phyloP scores from a whole-genome alignment of 2,113 vertebrate genomes.

The Hoplias malabaricus region DNA sequence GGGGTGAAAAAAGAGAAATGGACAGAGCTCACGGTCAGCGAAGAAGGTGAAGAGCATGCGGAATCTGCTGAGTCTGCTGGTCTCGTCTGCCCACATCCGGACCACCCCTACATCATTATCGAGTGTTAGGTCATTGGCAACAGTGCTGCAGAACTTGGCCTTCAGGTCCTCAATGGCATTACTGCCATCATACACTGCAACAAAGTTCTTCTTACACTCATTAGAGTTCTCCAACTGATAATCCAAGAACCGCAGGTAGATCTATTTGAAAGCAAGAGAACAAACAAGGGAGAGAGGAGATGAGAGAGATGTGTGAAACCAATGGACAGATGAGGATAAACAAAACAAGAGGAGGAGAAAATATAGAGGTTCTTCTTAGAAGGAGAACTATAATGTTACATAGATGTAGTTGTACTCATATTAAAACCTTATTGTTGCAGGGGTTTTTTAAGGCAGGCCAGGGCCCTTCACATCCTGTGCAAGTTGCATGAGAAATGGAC shows the following conservation, averaged over 20 bases:
- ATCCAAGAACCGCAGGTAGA: constrained; percentile 83
- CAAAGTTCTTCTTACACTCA: constrained; percentile 96
- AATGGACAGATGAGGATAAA: neutral
- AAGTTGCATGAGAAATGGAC: too few relatives aligned
- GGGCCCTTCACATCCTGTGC: too few relatives aligned
- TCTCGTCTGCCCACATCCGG: constrained; percentile 96
- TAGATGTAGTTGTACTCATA: neutral
- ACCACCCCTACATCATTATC: constrained; percentile 86
- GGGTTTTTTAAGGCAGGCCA: neutral
- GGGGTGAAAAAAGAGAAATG: neutral
- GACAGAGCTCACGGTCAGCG: constrained; percentile 83
- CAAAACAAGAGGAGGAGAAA: neutral
- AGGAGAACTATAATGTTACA: neutral
- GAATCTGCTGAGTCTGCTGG: constrained; percentile 89
- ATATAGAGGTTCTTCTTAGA: neutral
- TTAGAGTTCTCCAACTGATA: constrained; percentile 98
- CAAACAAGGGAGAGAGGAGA: neutral
- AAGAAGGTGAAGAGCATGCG: constrained; percentile 93
- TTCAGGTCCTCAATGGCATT: constrained; percentile 94
- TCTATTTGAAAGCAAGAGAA: neutral
- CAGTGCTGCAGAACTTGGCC: constrained; percentile 96
- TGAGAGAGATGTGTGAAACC: neutral
- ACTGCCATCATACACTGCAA: constrained; percentile 94
- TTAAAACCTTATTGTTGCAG: neutral
- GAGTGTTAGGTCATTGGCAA: constrained; percentile 90